A percentile compares a stretch with the other conserved stretches of the same genome.
Evolutionary conservation across 2,888 invertebrate species (phyloP).

Genomic region (Pseudococcus longispinus): DNA sequence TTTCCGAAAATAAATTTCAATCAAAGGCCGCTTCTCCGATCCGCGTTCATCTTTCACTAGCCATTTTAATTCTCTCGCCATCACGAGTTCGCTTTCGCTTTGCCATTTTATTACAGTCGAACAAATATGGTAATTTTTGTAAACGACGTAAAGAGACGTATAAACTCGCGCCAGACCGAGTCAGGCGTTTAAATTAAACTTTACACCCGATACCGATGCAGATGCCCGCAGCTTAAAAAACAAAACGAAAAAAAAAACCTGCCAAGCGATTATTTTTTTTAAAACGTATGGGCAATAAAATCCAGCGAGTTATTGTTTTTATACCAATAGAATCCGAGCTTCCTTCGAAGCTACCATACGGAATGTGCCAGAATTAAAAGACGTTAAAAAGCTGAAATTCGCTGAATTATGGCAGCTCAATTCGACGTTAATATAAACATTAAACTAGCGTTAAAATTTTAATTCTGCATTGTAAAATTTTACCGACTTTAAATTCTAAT

Average conservation of each 20-base stretch:
- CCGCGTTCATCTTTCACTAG: background rate
- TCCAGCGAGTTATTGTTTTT: background rate
- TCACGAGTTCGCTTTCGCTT: background rate
- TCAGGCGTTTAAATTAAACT: constrained; percentile 23
- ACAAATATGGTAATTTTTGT: constrained; percentile 16
- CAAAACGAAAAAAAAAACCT: background rate
- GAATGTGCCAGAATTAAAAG: background rate
- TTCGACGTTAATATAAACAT: constrained; percentile 41
- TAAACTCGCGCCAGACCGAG: background rate
- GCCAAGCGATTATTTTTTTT: background rate
- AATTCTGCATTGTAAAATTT: constrained; percentile 27
- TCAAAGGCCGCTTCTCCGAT: background rate
- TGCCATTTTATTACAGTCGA: background rate
- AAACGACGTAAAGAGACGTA: background rate
- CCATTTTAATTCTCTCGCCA: background rate
- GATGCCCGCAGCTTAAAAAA: background rate
- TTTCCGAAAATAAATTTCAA: background rate
- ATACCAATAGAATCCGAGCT: background rate
- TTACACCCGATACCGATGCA: background rate
- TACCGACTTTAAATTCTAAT: constrained; percentile 23
- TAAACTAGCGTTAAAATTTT: constrained; percentile 25
- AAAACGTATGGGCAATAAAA: constrained; percentile 5
- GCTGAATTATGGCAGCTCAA: constrained; percentile 6
- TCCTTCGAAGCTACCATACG: background rate
- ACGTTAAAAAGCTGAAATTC: constrained; percentile 37